These are phyloP conservation scores for Amblyornis subalaris DNA, from an alignment of 2,113 vertebrate species.

Conservation along the genomic window DNA sequence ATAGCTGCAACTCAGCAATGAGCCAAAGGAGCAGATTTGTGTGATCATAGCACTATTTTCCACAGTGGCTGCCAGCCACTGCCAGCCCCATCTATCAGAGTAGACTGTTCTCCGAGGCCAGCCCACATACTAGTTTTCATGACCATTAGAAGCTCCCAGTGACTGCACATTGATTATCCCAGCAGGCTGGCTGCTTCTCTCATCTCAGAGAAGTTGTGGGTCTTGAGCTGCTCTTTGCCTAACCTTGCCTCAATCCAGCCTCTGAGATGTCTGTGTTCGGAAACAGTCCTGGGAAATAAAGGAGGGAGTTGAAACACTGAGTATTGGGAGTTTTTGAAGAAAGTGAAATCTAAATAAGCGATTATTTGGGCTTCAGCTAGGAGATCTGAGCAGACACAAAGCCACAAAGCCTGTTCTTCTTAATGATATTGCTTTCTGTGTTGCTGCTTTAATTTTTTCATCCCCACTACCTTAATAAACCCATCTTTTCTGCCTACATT, in stretches of 20 bases:
- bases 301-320: not conserved
- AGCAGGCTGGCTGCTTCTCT: not conserved
- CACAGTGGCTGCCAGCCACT: not conserved
- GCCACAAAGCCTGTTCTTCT: not conserved
- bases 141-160: not conserved
- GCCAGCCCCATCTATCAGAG: not conserved
- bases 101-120: not conserved
- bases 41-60: not conserved
- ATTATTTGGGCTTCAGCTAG: not conserved
- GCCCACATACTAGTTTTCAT: not conserved
- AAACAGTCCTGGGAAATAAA: not conserved
- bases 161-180: not conserved
- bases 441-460: not conserved
- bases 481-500: not conserved
- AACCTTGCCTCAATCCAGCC: not conserved
- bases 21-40: conserved; percentile 31
- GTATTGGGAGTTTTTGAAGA: not conserved
- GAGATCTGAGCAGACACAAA: not conserved
- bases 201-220: not conserved
- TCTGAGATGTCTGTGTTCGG: not conserved
- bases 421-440: not conserved
- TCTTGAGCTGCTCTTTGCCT: not conserved
- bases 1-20: not conserved
- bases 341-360: not conserved
- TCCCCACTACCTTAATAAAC: not conserved